Conservation (phyloP, 1,140 invertebrate genomes). For the Diuraphis noxia region DNA sequence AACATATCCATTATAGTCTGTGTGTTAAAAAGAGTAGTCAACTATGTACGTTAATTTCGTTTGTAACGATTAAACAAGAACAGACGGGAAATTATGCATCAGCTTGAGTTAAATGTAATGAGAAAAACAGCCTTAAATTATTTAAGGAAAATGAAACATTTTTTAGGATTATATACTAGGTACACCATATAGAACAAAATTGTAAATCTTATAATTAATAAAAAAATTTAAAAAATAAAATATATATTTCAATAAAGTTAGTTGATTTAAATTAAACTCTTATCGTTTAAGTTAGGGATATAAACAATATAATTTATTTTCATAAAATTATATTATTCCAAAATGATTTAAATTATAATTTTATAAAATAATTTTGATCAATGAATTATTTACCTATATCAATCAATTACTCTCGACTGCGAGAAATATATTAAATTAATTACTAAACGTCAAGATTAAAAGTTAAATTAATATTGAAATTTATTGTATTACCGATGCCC, state of each 20-base stretch:
- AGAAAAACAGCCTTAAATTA: constrained; percentile 34
- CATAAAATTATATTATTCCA: neutral
- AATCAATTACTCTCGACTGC: neutral
- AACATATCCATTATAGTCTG: constrained; percentile 27
- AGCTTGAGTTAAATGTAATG: constrained; percentile 33
- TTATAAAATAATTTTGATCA: neutral
- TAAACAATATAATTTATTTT: neutral
- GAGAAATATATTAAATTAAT: neutral
- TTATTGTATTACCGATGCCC: neutral
- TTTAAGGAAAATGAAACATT: constrained; percentile 31
- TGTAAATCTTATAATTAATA: neutral
- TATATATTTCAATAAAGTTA: neutral
- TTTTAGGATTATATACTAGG: too few species aligned
- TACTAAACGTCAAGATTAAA: neutral
- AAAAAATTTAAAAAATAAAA: neutral
- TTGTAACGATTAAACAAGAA: constrained; percentile 39
- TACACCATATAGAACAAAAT: neutral
- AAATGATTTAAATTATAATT: neutral
- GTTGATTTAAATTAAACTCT: neutral
- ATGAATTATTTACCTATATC: neutral
- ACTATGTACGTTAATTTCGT: constrained; percentile 17
- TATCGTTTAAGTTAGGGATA: neutral
- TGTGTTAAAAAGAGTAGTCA: neutral
- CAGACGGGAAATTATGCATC: constrained; percentile 25
- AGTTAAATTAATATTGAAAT: neutral